phyloP scores from a whole-genome alignment of 2,113 vertebrate genomes.

The Cynocephalus volans region DNA sequence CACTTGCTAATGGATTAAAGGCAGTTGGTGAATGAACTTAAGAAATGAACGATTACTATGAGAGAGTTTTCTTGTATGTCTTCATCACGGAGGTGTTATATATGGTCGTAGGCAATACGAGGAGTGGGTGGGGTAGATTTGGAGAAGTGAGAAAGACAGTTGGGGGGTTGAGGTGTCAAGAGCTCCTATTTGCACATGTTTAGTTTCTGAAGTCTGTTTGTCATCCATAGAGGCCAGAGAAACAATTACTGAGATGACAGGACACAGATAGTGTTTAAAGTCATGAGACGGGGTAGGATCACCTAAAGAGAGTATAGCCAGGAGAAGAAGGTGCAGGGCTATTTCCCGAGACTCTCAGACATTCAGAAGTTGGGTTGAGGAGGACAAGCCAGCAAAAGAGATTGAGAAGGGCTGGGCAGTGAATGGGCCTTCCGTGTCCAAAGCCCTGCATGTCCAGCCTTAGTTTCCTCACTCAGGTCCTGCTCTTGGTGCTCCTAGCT shows the following conservation, averaged over 20 bases:
- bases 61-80: neutral
- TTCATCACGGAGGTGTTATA: neutral
- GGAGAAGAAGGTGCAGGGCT: neutral
- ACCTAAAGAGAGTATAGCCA: neutral
- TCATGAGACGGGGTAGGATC: neutral
- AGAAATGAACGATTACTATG: neutral
- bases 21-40: neutral
- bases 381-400: neutral
- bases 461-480: neutral
- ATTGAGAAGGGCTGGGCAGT: neutral
- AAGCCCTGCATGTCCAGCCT: neutral
- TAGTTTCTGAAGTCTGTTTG: neutral
- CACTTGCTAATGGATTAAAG: neutral
- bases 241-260: neutral
- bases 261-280: neutral
- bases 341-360: neutral
- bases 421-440: neutral
- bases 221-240: neutral
- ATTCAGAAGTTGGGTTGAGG: neutral
- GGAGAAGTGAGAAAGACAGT: neutral
- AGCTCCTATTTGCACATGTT: neutral
- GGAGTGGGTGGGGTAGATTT: neutral
- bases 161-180: neutral
- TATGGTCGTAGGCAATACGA: neutral
- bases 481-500: neutral